Base-by-base conservation (phyloP, 2,888 invertebrate species). In the Spodoptera littoralis region DNA sequence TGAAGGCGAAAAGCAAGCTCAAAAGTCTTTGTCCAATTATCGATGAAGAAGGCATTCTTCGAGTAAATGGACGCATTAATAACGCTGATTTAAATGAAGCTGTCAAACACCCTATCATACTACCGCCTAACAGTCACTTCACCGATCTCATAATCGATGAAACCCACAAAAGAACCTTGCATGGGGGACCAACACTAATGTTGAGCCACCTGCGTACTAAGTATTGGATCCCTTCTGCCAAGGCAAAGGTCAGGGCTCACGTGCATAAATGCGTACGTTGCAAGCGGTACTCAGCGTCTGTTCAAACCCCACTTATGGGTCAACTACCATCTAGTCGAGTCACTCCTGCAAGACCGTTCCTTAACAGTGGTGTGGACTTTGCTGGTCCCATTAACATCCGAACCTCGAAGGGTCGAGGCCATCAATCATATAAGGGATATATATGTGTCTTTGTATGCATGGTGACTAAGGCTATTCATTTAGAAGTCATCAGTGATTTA, bases 391-490 rank as follows among this genome's bases (percentile, higher is more conserved):
- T 56, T 24, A 56, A n/a, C 11, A 56, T 47, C 2, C 47, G 41
- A 42, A 47, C 41, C n/a, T 47, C 24, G 22, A 47, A 55, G n/a
- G 42, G 54, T n/a, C 46, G 54, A 12, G 46, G 54, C 22, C 45
- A 54, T 30, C 45, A 9, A 1, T 46, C 54, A 11, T 54, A 54
- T 12, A 48, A 56, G 11, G 55, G 55, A 3, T 56, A 56, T 13
- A 48, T 56, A n/a, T 47, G 41, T 18, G 27, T 56, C 5, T 56
- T 56, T 18, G 27, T 56, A 12, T 49, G 56, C 48, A 56, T 56
- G 56, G 56, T 48, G 24, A 56, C 56, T 4, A 48, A 48, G 11
- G 47, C 56, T 6, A 42, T 56, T 13, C 48, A 56, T 12, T 53
- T 53, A 18, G 54, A 54, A 46, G 43, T 27, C 27, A 11, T 53